These are phyloP conservation scores for Butorides virescens DNA, from an alignment of 2,113 vertebrate genomes.

Conservation along the genomic window DNA sequence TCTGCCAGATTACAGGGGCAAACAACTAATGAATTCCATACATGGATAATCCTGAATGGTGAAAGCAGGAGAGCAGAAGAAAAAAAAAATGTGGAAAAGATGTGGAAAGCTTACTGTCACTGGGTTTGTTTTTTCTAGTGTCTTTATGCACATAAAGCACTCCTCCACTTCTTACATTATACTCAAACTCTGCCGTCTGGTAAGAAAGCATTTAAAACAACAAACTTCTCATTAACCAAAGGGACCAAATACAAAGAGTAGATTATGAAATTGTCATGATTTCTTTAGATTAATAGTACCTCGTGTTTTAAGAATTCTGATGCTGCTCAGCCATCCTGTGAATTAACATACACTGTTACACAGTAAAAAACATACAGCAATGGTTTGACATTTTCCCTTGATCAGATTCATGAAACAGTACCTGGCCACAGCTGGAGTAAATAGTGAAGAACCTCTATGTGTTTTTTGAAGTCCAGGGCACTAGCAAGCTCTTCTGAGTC, in stretches of 20 bases:
- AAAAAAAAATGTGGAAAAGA: background rate
- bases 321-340: background rate
- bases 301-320: background rate
- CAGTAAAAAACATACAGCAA: background rate
- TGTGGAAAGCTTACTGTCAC: background rate
- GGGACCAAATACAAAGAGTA: background rate
- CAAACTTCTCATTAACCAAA: background rate
- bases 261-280: background rate
- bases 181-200: background rate
- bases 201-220: background rate
- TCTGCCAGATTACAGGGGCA: background rate
- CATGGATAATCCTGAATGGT: background rate
- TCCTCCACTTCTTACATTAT: background rate
- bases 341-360: background rate
- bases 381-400: background rate
- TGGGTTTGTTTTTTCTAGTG: background rate
- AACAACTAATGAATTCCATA: background rate
- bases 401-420: conserved; percentile 51
- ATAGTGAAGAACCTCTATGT: conserved; percentile 98
- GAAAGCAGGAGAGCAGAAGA: background rate
- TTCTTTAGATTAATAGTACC: background rate
- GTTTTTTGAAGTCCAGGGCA: conserved; percentile 98
- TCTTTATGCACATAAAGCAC: background rate
- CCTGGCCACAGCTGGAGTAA: conserved; percentile 98
- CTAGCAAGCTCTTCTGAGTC: conserved; percentile 96